Evolutionary conservation across 2,113 vertebrate genomes (phyloP).

Genomic region (Mobula hypostoma): DNA sequence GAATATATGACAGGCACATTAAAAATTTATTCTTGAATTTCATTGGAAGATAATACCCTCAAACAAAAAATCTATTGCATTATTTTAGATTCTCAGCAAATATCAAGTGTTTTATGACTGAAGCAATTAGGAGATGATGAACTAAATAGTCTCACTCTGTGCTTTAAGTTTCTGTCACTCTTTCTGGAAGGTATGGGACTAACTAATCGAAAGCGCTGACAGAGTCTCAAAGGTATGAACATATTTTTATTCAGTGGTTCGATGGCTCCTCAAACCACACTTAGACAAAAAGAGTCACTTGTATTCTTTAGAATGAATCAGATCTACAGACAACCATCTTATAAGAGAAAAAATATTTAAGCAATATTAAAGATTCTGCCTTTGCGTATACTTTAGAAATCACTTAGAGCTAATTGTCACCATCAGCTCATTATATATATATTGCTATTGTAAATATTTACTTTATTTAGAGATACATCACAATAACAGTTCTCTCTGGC

Average conservation of each 20-base stretch:
- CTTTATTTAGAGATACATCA: too few relatives aligned
- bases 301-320: neutral
- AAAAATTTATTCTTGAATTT: neutral
- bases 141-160: neutral
- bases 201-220: too few relatives aligned
- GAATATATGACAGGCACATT: neutral
- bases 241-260: too few relatives aligned
- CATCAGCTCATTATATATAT: neutral
- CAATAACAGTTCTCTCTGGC: too few relatives aligned
- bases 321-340: neutral
- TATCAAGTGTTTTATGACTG: neutral
- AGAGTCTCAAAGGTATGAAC: too few relatives aligned
- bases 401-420: neutral
- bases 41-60: neutral
- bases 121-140: neutral
- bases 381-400: neutral
- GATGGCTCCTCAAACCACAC: too few relatives aligned
- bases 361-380: neutral
- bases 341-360: neutral
- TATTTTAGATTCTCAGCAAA: neutral
- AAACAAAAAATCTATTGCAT: neutral
- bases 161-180: neutral
- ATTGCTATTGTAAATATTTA: too few relatives aligned
- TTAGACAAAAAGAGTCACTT: neutral
- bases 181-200: too few relatives aligned